A percentile compares a stretch with the other conserved stretches of the same genome.
These are phyloP conservation scores for Aphidius colemani DNA, from an alignment of 2,888 invertebrate species.

Conservation along the genomic window DNA sequence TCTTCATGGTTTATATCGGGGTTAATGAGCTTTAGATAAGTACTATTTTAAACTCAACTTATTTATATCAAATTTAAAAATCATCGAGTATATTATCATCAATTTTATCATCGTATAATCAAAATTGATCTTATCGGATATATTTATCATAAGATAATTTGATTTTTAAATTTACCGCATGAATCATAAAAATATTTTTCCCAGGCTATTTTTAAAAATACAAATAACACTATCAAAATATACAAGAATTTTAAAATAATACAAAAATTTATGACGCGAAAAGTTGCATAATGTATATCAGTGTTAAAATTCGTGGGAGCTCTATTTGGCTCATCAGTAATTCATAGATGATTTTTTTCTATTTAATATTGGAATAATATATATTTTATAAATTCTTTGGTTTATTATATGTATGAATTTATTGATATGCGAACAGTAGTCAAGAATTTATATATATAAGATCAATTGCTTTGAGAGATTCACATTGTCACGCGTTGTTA, in stretches of 20 bases:
- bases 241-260: conserved; percentile 27
- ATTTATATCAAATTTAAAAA: too few species aligned
- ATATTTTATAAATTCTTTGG: too few species aligned
- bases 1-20: conserved; percentile 35
- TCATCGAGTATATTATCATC: too few species aligned
- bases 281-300: conserved; percentile 6
- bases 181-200: conserved; percentile 10
- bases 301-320: conserved; percentile 33
- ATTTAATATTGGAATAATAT: too few species aligned
- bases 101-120: too few species aligned
- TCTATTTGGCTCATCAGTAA: conserved; percentile 4
- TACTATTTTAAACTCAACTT: neutral
- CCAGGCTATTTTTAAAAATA: conserved; percentile 22
- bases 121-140: too few species aligned
- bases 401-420: conserved; percentile 5
- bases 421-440: conserved; percentile 17
- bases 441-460: conserved; percentile 29
- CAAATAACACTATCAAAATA: too few species aligned
- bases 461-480: conserved; percentile 49
- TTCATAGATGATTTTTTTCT: neutral
- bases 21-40: conserved; percentile 40
- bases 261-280: conserved; percentile 36
- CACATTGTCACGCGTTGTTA: conserved; percentile 58
- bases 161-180: conserved; percentile 1
- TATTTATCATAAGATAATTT: neutral